These are phyloP conservation scores for Acanthurus leucopareius DNA, from an alignment of 2,797 vertebrate genomes.

Conservation along the genomic window DNA sequence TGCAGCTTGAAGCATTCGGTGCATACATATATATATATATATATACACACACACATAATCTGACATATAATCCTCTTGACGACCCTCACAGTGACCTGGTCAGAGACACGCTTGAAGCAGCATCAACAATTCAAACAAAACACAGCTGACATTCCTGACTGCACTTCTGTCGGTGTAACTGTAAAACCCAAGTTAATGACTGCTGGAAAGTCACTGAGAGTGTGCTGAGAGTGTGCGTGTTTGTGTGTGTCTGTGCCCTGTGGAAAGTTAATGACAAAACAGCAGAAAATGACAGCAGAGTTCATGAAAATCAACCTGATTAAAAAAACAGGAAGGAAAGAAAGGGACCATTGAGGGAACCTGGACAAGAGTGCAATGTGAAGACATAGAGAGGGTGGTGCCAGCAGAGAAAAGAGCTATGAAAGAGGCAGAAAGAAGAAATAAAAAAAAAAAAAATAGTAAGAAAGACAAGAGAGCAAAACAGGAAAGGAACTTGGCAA, in stretches of 20 bases:
- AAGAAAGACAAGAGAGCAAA: slow-evolving; percentile 69
- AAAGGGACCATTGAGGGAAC: slow-evolving; percentile 53
- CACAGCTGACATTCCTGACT: slow-evolving; percentile 26
- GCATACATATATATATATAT: background rate
- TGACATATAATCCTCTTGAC: slow-evolving; percentile 37
- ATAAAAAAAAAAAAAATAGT: slow-evolving; percentile 45
- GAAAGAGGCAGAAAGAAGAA: slow-evolving; percentile 70
- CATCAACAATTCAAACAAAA: slow-evolving; percentile 46
- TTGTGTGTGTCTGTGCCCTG: slow-evolving; percentile 38
- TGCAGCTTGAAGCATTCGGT: slow-evolving; percentile 15
- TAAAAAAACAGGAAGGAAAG: slow-evolving; percentile 39
- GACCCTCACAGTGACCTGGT: slow-evolving; percentile 32
- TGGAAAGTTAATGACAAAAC: slow-evolving; percentile 31
- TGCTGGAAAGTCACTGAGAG: slow-evolving; percentile 64
- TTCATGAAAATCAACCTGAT: slow-evolving; percentile 60
- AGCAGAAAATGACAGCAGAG: slow-evolving; percentile 45
- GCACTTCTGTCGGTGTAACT: slow-evolving; percentile 53
- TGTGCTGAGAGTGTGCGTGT: background rate
- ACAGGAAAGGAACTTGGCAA: slow-evolving; percentile 78
- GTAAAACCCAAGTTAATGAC: slow-evolving; percentile 80
- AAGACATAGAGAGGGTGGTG: slow-evolving; percentile 64
- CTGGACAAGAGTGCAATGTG: slow-evolving; percentile 63
- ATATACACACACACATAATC: slow-evolving; percentile 3
- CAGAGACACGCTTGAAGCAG: slow-evolving; percentile 37
- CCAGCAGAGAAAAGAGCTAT: slow-evolving; percentile 67